Evolutionary conservation across 2,888 invertebrate genomes (phyloP), one percentile per base, ranked within the genome.

Genomic region (Stenodera caucasica): DNA sequence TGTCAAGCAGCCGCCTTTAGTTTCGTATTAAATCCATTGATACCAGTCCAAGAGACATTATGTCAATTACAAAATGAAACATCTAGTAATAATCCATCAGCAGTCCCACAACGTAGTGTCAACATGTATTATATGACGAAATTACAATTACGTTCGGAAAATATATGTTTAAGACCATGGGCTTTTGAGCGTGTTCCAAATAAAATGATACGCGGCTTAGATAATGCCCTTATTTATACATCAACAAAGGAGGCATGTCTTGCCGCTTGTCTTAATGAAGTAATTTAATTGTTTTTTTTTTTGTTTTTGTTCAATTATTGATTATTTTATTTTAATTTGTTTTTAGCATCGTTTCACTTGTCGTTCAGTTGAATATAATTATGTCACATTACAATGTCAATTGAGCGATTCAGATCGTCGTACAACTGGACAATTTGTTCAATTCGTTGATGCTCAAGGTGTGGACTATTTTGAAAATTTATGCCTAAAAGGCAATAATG

Each of bases 61-160:
- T 95, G 95, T 78, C 88, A 94, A 77, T 84, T 96, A 72, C 95
- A 95, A 81, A 96, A 96, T 81, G 95, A 95, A 78, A 95, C 96
- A 0, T 89, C 92, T 68, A 94, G 95, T 54, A 91, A 90, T 76
- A 94, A 95, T 79, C 95, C 95, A 0, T 89, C 90, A 70, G 92
- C 92, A 9, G 86, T 88, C 55, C 91, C 95, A 1, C 89, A 89
- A 80, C 84, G 91, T 60, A 90, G 94, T 21, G 92, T 92, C 74
- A 95, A 94, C 80, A 92, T 94, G 83, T 96, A 96, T 81, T 96
- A 96, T 84, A 94, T 96, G 94, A 93, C 94, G 75, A 96, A 96
- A 81, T 83, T 96, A 73, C 90, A 91, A 82, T 87, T 96, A 72
- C 84, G 94, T 79, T 92, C 94, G 69, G 96, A 96, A 78, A 94